Evolutionary conservation across 1,140 invertebrate species (phyloP), one percentile per base, ranked within the genome.

Genomic region (Babylonia areolata): DNA sequence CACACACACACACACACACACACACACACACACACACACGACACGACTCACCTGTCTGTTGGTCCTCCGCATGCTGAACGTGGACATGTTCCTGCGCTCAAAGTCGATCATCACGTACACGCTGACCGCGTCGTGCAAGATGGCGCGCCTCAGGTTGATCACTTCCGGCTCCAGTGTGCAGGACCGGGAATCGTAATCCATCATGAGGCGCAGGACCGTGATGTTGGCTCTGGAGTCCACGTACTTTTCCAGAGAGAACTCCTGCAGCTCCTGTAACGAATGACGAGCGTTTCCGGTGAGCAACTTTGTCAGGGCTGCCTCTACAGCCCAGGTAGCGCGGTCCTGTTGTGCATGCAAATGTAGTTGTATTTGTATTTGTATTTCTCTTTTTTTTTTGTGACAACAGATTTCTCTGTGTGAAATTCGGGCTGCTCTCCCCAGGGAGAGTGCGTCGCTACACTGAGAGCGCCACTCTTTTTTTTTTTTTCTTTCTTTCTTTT

Each of bases 121-220:
- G 17, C 42, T 85, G 40, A 90, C 85, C 0, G 90, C 88, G 80
- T 92, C 91, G 69, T 90, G 89, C n/a, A 90, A 87, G 9, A 90
- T 84, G 11, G 91, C 89, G 33, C 88, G 84, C 40, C 85, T 89
- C 58, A 92, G 87, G 82, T 81, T 90, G 40, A 92, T 88, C 40
- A 89, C 75, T n/a, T 85, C 87, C 37, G 81, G 71, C 23, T 83
- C 37, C 75, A 92, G 88, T 58, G 64, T 77, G 87, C 91, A 92
- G n/a, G 82, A 39, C 20, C 69, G 58, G 54, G 91, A 89, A 51
- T 87, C 80, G 40, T 84, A 87, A 78, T 91, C 91, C 81, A 90
- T 89, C 89, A 90, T 92, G 81, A 92, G 87, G 31, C 89, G 88
- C 35, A 91, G 85, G 15, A 92, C 85, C 20, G 91, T 92, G 11